phyloP scores from a whole-genome alignment of 1,140 invertebrate genomes.

The Heliothis virescens region DNA sequence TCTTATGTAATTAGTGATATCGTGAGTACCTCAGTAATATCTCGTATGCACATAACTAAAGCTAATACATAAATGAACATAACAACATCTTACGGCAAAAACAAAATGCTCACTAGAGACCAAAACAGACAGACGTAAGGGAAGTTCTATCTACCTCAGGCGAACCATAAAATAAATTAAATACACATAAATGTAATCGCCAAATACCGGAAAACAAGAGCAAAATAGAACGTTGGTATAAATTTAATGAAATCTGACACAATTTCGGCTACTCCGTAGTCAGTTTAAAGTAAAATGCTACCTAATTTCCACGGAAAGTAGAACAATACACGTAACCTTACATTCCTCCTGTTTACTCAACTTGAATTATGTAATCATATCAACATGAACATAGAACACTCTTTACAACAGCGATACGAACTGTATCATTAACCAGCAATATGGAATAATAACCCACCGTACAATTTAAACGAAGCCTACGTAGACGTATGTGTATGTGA shows the following conservation, averaged over 20 bases:
- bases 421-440: conserved; percentile 27
- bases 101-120: conserved; percentile 2
- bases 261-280: conserved; percentile 17
- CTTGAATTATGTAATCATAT: conserved; percentile 30
- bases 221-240: conserved; percentile 4
- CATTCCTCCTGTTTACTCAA: conserved; percentile 27
- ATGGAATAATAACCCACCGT: conserved; percentile 20
- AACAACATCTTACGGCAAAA: not conserved
- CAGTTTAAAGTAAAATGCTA: conserved; percentile 28
- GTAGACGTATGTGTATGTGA: conserved; percentile 26
- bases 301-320: conserved; percentile 27
- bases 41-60: no score
- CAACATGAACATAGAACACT: conserved; percentile 20
- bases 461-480: conserved; percentile 41
- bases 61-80: no score
- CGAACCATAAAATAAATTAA: conserved; percentile 7
- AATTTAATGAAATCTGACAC: conserved; percentile 20
- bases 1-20: no score
- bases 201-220: conserved; percentile 1
- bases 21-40: no score
- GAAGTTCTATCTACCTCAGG: not conserved
- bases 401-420: conserved; percentile 19
- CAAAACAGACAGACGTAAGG: conserved; percentile 1
- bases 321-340: conserved; percentile 26
- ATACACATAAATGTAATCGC: conserved; percentile 23